Conservation (phyloP, 2,797 vertebrate genomes). For the Odontamblyopus lacepedii region DNA sequence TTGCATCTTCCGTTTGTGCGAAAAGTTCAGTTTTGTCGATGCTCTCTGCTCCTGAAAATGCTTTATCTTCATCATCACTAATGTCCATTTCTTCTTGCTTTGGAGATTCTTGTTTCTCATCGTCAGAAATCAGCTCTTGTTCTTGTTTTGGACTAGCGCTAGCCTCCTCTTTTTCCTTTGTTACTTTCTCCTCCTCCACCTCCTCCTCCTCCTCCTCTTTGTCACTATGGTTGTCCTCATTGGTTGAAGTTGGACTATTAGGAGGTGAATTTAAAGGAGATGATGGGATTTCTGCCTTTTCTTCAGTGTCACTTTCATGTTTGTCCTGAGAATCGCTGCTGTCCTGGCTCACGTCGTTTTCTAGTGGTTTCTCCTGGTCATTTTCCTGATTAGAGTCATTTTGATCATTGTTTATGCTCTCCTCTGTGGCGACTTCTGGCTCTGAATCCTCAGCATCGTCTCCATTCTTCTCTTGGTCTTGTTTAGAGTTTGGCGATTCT, state of each 20-base stretch:
- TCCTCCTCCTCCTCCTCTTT: slow-evolving; percentile 37
- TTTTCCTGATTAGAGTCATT: slow-evolving; percentile 34
- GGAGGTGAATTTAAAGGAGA: slow-evolving; percentile 30
- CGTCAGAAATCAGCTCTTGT: slow-evolving; percentile 11
- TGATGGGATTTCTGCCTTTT: slow-evolving; percentile 11
- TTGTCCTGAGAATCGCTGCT: slow-evolving; percentile 47
- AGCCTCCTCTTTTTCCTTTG: slow-evolving; percentile 23
- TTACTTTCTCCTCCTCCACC: slow-evolving; percentile 19
- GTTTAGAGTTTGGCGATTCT: slow-evolving; percentile 35
- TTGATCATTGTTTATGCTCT: slow-evolving; percentile 31
- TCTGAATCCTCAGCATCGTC: slow-evolving; percentile 29
- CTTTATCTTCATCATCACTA: slow-evolving; percentile 29
- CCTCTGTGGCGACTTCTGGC: slow-evolving; percentile 36
- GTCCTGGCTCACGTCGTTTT: slow-evolving; percentile 29
- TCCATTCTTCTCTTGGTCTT: slow-evolving; percentile 43
- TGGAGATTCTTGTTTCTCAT: slow-evolving; percentile 43
- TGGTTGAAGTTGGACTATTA: slow-evolving; percentile 38
- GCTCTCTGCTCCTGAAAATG: slow-evolving; percentile 23
- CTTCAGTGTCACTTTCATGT: slow-evolving; percentile 23
- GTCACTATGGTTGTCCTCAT: slow-evolving; percentile 17
- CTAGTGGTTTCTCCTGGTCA: neutral
- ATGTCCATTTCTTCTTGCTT: slow-evolving; percentile 41
- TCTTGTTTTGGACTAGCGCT: slow-evolving; percentile 30
- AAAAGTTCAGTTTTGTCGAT: slow-evolving; percentile 23
- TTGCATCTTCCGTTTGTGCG: slow-evolving; percentile 7